Base-by-base conservation (phyloP, 2,113 vertebrate species). In the Aramus guarauna region DNA sequence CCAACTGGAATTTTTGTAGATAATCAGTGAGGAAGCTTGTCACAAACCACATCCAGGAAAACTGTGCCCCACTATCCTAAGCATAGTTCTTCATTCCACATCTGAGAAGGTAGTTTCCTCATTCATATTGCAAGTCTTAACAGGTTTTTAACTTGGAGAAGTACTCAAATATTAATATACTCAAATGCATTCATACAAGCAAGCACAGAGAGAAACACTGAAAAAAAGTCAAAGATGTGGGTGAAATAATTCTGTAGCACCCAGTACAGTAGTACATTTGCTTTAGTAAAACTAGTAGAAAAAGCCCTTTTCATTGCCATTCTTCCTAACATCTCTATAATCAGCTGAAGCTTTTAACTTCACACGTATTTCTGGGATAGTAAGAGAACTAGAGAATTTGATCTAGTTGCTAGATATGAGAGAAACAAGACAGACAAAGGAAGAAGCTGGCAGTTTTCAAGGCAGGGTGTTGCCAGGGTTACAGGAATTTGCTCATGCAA, bases 381-480 rank as follows among this genome's bases (percentile, higher is more conserved):
- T 22, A 63, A 69, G 12, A 88, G 15, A 92, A 80, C 55, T 34
- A 55, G 55, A 80, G 47, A 66, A 79, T 73, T 88, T 76, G 60
- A 74, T n/a, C 29, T 27, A 47, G 39, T n/a, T 68, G 43, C 12
- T 84, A 77, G 23, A 36, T 60, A 74, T 52, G 67, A 90, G 55
- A 72, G 23, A 71, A 85, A 69, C 12, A 73, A 90, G 69, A 60
- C 32, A 79, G 37, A 69, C 37, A 90, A 88, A 90, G 50, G 50
- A 85, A 76, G 59, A 90, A 73, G n/a, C 34, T 36, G 59, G 64
- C 67, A 20, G 52, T 80, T 79, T 90, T 66, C 36, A 83, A 73
- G 41, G 32, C 58, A 90, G 19, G n/a, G 41, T 72, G 78, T 95
- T 94, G 50, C 63, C 81, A 76, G 50, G 76, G 85, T 95, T 96